Evolutionary conservation across 1,140 invertebrate species (phyloP), one percentile per base, ranked within the genome.

Genomic region (Listronotus bonariensis): DNA sequence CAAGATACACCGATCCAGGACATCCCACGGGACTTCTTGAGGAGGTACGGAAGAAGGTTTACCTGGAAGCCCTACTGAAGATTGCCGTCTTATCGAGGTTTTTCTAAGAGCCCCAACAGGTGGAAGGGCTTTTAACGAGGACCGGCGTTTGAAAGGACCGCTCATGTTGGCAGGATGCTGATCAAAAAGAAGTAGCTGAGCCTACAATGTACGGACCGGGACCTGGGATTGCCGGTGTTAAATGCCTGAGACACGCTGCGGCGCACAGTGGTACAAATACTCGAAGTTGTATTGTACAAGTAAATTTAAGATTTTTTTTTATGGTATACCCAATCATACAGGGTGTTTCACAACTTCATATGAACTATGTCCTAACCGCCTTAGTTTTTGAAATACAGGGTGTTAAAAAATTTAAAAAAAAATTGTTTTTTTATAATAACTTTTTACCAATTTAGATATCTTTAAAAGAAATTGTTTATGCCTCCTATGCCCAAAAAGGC

Each of bases 1-100:
- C 68, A 91, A 79, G n/a, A 89, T 81, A 70, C 89, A 88, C 15
- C 90, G 82, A 78, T 92, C 90, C 70, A 90, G 83, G 59, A 91
- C 84, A 76, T 91, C 90, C 89, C 89, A 92, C 61, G 88, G 86
- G 54, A 87, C 84, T 73, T 87, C 85, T 78, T 72, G 71, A 15
- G 68, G 64, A 20, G 52, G 36, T 38, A 65, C 61, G 17, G 57
- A 53, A 9, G 31, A 42, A 14, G 34, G 38, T 31, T 56, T 67
- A 12, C 52, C 41, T 4, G 64, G 49, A 10, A 67, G 58, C 10
- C 54, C 69, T 5, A 72, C 68, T 9, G 72, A 69, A 0, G 74
- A 76, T 10, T 68, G 60, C 12, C 74, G 65, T 43, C 74, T 48
- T 17, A 70, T 68, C 1, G 70, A 68, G 6, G 64, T 65, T 45